phyloP scores from a whole-genome alignment of 2,797 vertebrate species.

The Poeciliopsis infans region DNA sequence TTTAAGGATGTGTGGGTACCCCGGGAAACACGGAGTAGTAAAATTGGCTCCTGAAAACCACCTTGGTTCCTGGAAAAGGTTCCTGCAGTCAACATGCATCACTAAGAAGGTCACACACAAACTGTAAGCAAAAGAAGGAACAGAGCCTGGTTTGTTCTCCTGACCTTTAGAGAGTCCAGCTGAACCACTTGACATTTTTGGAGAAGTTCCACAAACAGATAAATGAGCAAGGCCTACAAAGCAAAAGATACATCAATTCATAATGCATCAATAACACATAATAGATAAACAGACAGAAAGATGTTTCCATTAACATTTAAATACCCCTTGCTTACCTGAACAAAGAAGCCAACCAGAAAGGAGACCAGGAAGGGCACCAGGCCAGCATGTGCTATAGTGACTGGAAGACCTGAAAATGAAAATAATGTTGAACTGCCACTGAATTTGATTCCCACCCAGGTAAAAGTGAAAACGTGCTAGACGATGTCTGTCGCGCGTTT shows the following conservation, averaged over 20 bases:
- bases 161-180: conserved; percentile 75
- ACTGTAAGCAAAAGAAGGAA: conserved; percentile 5
- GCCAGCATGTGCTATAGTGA: conserved; percentile 74
- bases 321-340: conserved; percentile 66
- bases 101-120: not conserved
- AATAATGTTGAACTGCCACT: not conserved
- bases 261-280: not conserved
- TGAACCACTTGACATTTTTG: conserved; percentile 78
- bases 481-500: not conserved
- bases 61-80: not conserved
- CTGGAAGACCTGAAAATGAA: conserved; percentile 71
- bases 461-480: not conserved
- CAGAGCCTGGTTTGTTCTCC: not conserved
- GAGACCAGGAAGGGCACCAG: conserved; percentile 78
- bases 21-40: not conserved
- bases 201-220: conserved; percentile 81
- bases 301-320: not conserved
- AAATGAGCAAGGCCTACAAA: conserved; percentile 76
- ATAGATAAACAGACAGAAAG: not conserved
- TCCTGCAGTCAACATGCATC: not conserved
- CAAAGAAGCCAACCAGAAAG: conserved; percentile 76
- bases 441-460: conserved; percentile 6
- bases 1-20: not conserved
- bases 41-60: not conserved
- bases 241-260: not conserved